Evolutionary conservation across 2,797 vertebrate species (phyloP), one percentile per base, ranked within the genome.

Genomic region (Muraenolepis orangiensis): DNA sequence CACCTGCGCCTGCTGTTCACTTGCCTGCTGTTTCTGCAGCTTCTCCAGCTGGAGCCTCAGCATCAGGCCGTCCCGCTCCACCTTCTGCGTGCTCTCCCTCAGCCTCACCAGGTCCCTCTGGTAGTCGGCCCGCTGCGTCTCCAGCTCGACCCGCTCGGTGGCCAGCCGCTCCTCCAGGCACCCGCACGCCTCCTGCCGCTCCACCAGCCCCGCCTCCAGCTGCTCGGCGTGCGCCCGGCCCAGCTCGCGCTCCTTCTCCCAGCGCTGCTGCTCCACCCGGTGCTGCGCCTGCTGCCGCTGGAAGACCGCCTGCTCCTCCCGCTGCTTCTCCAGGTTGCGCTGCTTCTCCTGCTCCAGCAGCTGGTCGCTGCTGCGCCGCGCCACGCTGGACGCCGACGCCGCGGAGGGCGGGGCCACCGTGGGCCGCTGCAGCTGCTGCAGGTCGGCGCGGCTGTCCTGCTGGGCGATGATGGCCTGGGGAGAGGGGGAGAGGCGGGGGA

Each of bases 311-410:
- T 95, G 84, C n/a, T 98, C 95, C 73, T 96, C 95, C 0, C 94
- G 93, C 87, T 97, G 96, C 84, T 96, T 97, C 82, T 98, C 96
- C 0, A 95, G 85, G 90, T 95, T 96, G 6, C 98, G 87, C 80
- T 96, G 95, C 71, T 95, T 95, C 90, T 99, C 97, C 91, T 96
- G 95, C 86, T 97, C 96, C 1, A 97, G 92, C 81, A 98, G 92
- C 75, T 93, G 72, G 28, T 91, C 95, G 68, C 91, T 93, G 0
- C 94, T 92, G 1, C 86, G 85, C 7, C 57, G 57, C 1, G 51
- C 20, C 6, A 18, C 6, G 51, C 51, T 2, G 51, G 20, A 14
- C 42, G 42, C 42, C 42, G 18, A 4, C 18, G 42, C 18, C 42
- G 14, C 16, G 89, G 79, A 93, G 91, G 81, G 92, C 89, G 79